Base-by-base conservation (phyloP, 2,888 invertebrate genomes). In the Taenaris catops region DNA sequence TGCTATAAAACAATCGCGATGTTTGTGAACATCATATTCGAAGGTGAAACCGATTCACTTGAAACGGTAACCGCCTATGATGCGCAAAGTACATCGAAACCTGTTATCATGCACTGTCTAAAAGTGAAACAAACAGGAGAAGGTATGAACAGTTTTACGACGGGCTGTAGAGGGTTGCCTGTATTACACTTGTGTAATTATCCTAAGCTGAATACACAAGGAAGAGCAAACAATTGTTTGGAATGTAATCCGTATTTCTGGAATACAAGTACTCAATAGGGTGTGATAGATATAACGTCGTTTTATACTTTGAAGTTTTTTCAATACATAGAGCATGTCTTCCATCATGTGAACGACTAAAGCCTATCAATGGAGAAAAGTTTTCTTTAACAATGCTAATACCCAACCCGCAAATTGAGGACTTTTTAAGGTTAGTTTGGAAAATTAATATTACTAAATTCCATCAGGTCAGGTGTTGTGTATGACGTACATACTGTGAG, bases 111-210 rank as follows among this genome's bases (percentile, higher is more conserved):
- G 40, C 41, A 43, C 41, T 39, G 35, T 38, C 14, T 10, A 20
- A 39, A 19, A 4, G 8, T 27, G 16, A 36, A 34, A 32, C 21
- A 25, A 14, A 34, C 16, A 37, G 21, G 61, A 55, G 56, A 62
- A 63, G 44, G 53, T 48, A 53, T 49, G 63, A 52, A 56, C 68
- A 72, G n/a, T n/a, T n/a, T n/a, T n/a, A n/a, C n/a, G n/a, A 66
- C 55, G 70, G 75, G 67, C 72, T 68, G 46, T 51, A 51, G 55
- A 62, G 68, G 68, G 68, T 63, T 58, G 63, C 39, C 53, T 60
- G 40, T 55, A 52, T 51, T 53, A 62, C 81, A 84, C 83, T 83
- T 81, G 78, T 78, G 71, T 80, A 79, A 81, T 83, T 81, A 86
- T 81, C 81, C 79, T 78, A 75, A 80, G 81, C 71, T 52, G 59